Evolutionary conservation across 2,113 vertebrate species (phyloP).

Genomic region (Lepidothrix coronata): DNA sequence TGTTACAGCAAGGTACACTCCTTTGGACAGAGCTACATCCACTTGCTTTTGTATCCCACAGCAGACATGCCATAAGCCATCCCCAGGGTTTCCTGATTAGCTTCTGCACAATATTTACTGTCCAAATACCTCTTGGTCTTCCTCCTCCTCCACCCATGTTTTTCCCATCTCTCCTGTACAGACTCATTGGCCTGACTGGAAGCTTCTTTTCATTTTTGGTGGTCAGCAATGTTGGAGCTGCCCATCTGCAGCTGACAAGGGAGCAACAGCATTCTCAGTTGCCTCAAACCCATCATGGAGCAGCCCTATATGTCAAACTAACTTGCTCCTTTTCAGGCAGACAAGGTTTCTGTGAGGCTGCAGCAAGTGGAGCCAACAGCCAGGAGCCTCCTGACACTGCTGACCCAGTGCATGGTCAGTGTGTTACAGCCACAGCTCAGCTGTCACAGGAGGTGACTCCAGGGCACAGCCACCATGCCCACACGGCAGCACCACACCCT

Average conservation of each 20-base stretch:
- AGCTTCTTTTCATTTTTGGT: not conserved
- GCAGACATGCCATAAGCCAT: not conserved
- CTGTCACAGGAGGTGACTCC: not conserved
- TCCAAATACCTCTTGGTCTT: not conserved
- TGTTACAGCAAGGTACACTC: not conserved
- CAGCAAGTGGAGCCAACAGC: not conserved
- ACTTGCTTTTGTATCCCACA: not conserved
- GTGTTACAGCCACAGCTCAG: not conserved
- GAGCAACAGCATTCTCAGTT: not conserved
- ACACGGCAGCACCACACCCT: accelerated
- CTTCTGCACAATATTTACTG: not conserved
- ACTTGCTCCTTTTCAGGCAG: not conserved
- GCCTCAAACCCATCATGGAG: not conserved
- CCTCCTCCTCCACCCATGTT: not conserved
- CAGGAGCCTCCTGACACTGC: accelerated
- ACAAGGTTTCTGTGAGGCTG: not conserved
- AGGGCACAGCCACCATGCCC: not conserved
- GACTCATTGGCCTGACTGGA: not conserved
- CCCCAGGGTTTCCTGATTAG: not conserved
- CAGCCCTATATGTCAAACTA: not conserved
- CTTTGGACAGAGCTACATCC: not conserved
- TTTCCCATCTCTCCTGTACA: not conserved
- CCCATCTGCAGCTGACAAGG: not conserved
- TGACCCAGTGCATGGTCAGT: not conserved
- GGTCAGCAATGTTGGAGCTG: not conserved